Evolutionary conservation across 2,113 vertebrate genomes (phyloP), one percentile per base, ranked within the genome.

Genomic region (Talpa occidentalis): DNA sequence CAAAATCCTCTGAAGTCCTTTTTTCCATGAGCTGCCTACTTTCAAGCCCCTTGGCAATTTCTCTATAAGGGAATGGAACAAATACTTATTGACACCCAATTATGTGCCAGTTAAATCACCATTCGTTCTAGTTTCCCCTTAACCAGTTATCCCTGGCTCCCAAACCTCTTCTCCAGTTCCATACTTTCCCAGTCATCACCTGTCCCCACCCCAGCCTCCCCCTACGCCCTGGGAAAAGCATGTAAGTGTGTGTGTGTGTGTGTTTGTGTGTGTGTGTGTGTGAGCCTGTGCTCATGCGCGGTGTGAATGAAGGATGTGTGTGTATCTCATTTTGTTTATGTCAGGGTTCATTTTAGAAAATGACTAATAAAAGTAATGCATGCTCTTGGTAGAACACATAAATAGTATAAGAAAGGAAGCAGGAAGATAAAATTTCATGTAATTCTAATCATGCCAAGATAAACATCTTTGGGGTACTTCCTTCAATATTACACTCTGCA

Each of bases 81-180:
- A 54, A 74, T 76, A 42, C 62, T 67, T 69, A 67, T 91, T 42
- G 26, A 64, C 47, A 47, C 15, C 28, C 74, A 82, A 10, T 78
- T 32, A 64, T 0, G 8, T 30, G 42, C 52, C 70, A 59, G 49
- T 15, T 54, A 67, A 42, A 15, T 42, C 2, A 0, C 2, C n/a
- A n/a, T 54, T 10, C 16, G 16, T 80, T 14, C 7, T 70, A 2
- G 2, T 60, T 69, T 35, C 67, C 35, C 22, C 26, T 44, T n/a
- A 21, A 5, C 3, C 7, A 0, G 0, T 14, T 8, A 7, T 8
- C 47, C 4, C 4, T 42, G 26, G 10, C 5, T 17, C 14, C 11
- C 2, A 60, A 9, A 10, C 52, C 21, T 30, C 19, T 17, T 17
- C 49, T 44, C 32, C 56, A 35, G 56, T 6, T 11, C 5, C 6